phyloP scores from a whole-genome alignment of 2,797 vertebrate species.

The Enteromius argenteus region DNA sequence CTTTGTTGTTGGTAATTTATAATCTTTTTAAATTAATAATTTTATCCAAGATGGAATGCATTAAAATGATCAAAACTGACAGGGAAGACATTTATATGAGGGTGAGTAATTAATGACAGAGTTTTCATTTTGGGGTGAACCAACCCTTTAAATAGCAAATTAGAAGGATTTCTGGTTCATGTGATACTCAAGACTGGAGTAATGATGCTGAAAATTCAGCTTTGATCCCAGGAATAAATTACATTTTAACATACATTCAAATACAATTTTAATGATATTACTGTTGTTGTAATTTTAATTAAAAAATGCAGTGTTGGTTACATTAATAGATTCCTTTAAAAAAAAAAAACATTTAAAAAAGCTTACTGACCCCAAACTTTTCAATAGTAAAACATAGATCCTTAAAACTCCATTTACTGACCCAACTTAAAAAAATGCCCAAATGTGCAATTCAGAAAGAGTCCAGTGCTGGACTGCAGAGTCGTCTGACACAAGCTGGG shows the following conservation, averaged over 20 bases:
- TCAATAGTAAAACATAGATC: background rate
- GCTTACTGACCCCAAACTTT: background rate
- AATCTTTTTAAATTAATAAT: background rate
- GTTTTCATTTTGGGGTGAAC: too few relatives aligned
- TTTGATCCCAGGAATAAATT: background rate
- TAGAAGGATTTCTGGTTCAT: too few relatives aligned
- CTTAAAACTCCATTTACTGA: background rate
- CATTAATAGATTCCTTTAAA: background rate
- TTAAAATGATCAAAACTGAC: background rate
- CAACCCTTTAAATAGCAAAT: too few relatives aligned
- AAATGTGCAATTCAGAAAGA: background rate
- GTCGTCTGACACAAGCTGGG: conserved; percentile 18
- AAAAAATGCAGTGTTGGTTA: background rate
- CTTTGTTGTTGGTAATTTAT: background rate
- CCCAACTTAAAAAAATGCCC: background rate
- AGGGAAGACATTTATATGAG: background rate
- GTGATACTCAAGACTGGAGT: too few relatives aligned
- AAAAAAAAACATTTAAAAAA: background rate
- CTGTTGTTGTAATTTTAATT: background rate
- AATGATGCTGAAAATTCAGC: too few relatives aligned
- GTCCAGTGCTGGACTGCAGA: background rate
- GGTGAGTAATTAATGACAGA: too few relatives aligned
- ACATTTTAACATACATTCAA: background rate
- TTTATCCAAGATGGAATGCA: background rate
- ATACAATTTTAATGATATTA: background rate